phyloP scores from a whole-genome alignment of 1,140 invertebrate genomes.

The Octopus bimaculoides region DNA sequence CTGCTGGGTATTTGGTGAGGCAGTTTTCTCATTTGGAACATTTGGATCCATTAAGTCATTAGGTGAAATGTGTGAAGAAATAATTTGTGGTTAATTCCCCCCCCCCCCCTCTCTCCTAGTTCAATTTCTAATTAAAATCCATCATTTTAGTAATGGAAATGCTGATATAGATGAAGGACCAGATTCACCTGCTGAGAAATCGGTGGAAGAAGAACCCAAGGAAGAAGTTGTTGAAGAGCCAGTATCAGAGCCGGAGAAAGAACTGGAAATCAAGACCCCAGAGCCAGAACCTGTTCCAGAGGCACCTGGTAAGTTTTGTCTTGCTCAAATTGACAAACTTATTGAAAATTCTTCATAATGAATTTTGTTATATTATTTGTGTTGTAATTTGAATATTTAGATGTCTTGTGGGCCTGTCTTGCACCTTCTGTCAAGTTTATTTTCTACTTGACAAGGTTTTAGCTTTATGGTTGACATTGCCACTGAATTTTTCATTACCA shows the following conservation, averaged over 20 bases:
- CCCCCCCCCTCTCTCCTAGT: no score
- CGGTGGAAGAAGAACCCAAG: conserved; percentile 34
- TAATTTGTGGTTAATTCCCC: no score
- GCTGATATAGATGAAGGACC: conserved; percentile 41
- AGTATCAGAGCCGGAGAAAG: conserved; percentile 23
- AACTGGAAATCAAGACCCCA: conserved; percentile 17
- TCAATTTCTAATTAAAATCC: no score
- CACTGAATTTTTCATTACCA: no score
- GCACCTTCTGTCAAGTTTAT: neutral
- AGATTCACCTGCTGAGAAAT: conserved; percentile 26
- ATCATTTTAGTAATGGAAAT: conserved; percentile 41
- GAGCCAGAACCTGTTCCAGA: conserved; percentile 21
- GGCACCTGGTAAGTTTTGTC: conserved; percentile 6
- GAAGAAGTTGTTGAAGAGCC: conserved; percentile 32
- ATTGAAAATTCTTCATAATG: no score
- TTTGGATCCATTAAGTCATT: no score
- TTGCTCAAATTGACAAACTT: neutral
- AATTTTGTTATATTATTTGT: neutral
- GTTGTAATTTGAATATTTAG: neutral
- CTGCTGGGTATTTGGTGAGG: no score
- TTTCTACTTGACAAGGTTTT: no score
- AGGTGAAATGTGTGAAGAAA: no score
- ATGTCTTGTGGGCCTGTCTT: conserved; percentile 19
- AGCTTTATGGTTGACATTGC: no score
- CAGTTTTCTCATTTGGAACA: no score